Evolutionary conservation across 1,140 invertebrate genomes (phyloP).

Genomic region (Tachypleus tridentatus): DNA sequence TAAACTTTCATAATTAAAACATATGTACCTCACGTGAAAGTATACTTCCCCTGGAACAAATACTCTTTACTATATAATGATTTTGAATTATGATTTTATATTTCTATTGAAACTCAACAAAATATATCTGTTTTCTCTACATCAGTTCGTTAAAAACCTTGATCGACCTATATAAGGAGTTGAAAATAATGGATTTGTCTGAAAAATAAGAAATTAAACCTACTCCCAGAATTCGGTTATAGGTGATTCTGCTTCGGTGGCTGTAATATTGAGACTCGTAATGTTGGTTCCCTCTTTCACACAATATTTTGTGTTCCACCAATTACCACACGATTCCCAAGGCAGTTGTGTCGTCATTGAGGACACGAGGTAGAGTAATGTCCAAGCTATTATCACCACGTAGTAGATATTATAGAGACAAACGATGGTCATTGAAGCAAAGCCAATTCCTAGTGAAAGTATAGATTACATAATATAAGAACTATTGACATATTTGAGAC

Average conservation of each 20-base stretch:
- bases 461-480: too few relatives aligned
- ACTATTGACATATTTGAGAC: too few relatives aligned
- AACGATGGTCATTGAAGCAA: slow-evolving; percentile 41
- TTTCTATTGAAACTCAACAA: too few relatives aligned
- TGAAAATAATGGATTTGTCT: too few relatives aligned
- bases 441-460: slow-evolving; percentile 26
- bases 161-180: too few relatives aligned
- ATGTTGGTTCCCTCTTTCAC: slow-evolving; percentile 16
- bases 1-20: too few relatives aligned
- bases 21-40: too few relatives aligned
- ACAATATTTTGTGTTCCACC: slow-evolving; percentile 36
- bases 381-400: slow-evolving; percentile 88
- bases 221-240: slow-evolving; percentile 41
- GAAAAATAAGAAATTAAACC: slow-evolving; percentile 16
- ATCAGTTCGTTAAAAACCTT: too few relatives aligned
- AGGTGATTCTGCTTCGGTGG: slow-evolving; percentile 27
- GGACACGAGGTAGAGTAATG: slow-evolving; percentile 81
- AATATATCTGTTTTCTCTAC: too few relatives aligned
- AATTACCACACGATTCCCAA: slow-evolving; percentile 30
- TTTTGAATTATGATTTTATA: too few relatives aligned
- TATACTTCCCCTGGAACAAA: too few relatives aligned
- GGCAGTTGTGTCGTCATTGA: slow-evolving; percentile 38
- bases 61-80: too few relatives aligned
- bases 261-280: neutral
- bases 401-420: slow-evolving; percentile 98